These are phyloP conservation scores for Zoanthus gigantus DNA, from an alignment of 92 coral and sea anemone genomes.

Conservation along the genomic window DNA sequence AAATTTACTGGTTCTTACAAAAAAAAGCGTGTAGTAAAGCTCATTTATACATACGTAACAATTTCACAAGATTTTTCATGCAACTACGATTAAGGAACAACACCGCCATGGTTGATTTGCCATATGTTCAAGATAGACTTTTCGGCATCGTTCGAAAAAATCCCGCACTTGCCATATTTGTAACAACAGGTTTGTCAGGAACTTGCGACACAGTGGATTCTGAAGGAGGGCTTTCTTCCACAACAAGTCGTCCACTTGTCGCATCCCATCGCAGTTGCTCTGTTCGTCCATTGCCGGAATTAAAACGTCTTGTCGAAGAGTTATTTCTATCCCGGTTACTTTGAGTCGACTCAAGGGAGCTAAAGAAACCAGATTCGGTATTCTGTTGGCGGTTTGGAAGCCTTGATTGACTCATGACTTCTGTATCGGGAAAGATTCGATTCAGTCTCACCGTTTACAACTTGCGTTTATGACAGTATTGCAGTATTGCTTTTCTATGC, in stretches of 20 bases:
- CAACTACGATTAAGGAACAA: no score
- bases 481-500: no score
- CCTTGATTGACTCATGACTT: neutral
- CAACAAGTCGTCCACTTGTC: constrained; percentile 43
- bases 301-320: neutral
- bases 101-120: no score
- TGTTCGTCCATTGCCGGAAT: neutral
- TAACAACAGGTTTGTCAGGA: constrained; percentile 43
- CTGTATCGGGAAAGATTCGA: no score
- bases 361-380: neutral
- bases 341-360: neutral
- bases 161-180: constrained; percentile 38
- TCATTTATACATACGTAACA: no score
- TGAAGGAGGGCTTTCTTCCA: constrained; percentile 18
- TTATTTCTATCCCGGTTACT: neutral
- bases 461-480: no score
- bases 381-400: neutral
- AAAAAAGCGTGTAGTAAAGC: no score
- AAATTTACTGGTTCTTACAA: no score
- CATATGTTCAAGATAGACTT: no score
- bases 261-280: constrained; percentile 48
- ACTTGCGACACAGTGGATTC: neutral
- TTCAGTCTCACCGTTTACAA: no score
- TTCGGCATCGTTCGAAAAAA: neutral
- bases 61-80: no score